Evolutionary conservation across 2,888 invertebrate species (phyloP).

Genomic region (Uloborus plumipes): DNA sequence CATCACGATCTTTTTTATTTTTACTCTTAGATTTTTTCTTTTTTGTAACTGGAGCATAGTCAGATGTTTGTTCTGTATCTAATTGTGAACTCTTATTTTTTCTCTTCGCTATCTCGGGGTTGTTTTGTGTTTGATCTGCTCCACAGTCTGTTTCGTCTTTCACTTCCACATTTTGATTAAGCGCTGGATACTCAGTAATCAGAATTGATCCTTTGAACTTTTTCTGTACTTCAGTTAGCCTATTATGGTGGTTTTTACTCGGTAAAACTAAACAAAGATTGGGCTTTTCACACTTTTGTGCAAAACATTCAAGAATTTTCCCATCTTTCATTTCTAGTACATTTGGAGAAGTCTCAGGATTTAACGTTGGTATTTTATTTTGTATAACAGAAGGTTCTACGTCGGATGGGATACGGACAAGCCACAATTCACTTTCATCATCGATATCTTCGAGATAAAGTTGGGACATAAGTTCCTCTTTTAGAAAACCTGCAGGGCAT

Average conservation of each 20-base stretch:
- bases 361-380: slow-evolving; percentile 11
- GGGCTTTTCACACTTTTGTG: slow-evolving; percentile 9
- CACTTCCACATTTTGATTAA: not conserved
- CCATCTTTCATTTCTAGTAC: not conserved
- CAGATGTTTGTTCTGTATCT: not conserved
- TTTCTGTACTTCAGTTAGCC: slow-evolving; percentile 5
- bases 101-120: not conserved
- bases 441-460: slow-evolving; percentile 42
- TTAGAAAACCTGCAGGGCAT: slow-evolving; percentile 24
- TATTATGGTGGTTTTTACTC: not conserved
- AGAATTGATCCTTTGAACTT: slow-evolving; percentile 30
- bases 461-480: slow-evolving; percentile 17
- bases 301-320: slow-evolving; percentile 14
- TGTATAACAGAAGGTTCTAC: slow-evolving; percentile 20
- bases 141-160: slow-evolving; percentile 7
- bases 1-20: slow-evolving; percentile 18
- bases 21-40: not conserved
- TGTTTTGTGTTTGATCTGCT: not conserved
- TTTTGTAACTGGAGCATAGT: not conserved
- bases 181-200: slow-evolving; percentile 1
- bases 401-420: slow-evolving; percentile 32
- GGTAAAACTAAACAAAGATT: slow-evolving; percentile 37
- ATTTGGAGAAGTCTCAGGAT: not conserved
- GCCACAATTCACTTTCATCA: slow-evolving; percentile 43
- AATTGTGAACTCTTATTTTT: not conserved